Evolutionary conservation across 2,113 vertebrate genomes (phyloP), one percentile per base, ranked within the genome.

Genomic region (Meriones unguiculatus): DNA sequence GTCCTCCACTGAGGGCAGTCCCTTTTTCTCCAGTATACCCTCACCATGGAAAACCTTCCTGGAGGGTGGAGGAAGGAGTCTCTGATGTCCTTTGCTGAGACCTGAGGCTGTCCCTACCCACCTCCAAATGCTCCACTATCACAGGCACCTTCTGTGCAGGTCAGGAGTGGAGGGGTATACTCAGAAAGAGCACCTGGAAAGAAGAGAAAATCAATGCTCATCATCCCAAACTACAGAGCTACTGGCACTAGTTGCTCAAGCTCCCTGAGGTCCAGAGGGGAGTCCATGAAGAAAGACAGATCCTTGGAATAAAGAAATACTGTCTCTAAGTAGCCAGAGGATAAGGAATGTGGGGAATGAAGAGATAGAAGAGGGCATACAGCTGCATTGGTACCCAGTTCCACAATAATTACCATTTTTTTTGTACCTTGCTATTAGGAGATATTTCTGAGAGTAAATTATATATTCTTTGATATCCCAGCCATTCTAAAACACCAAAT

Each of bases 211-310:
- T 96, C 95, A 91, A 93, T 95, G 82, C 90, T 93, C 65, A 86
- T 90, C 86, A 73, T 95, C 95, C 96, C n/a, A 93, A 98, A 95
- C 82, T 96, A 65, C 67, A 41, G 65, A 97, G 97, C 70, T 62
- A 57, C 50, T 82, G 75, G 82, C 67, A 95, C 85, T 94, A 87
- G 93, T 87, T 90, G 87, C 80, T 95, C 90, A 97, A 67, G 95
- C 88, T 97, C 98, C 94, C 92, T 87, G 54, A 72, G 90, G 97
- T 97, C 93, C 87, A 96, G 78, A 96, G 96, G 84, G 57, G 25
- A 96, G 91, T 97, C 92, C 92, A 97, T 94, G 95, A 96, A 98
- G 96, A 98, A 80, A 91, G 96, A 89, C 87, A 87, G 75, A 97
- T 65, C 70, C 92, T 96, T 90, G 59, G 97, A 97, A 95, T n/a